A percentile compares a stretch with the other conserved stretches of the same genome.
Conservation (phyloP, 1,140 invertebrate species). For the Cyclargus thomasi region DNA sequence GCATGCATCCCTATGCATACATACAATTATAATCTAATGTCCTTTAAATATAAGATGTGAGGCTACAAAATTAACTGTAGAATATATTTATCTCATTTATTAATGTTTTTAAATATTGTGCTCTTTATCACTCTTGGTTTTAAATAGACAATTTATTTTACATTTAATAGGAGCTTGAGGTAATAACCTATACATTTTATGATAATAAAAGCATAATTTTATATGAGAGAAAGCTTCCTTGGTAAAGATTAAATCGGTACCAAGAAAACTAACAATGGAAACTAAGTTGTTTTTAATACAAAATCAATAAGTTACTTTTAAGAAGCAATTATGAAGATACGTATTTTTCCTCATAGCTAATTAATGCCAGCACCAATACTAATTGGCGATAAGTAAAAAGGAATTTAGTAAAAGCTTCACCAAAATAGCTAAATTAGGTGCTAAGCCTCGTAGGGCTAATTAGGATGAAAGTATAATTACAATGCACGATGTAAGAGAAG, state of each 20-base stretch:
- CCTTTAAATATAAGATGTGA: not conserved
- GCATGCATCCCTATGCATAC: slow-evolving; percentile 31
- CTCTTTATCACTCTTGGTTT: no score
- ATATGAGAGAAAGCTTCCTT: no score
- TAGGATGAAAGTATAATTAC: slow-evolving; percentile 7
- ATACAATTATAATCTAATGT: not conserved
- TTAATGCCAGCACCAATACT: no score
- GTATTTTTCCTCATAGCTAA: no score
- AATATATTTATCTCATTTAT: no score
- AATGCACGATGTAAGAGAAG: slow-evolving; percentile 3
- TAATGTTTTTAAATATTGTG: no score
- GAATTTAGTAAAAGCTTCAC: not conserved
- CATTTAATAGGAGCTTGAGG: no score
- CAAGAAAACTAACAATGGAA: not conserved
- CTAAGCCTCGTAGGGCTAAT: not conserved
- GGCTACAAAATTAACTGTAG: not conserved
- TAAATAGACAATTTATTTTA: no score
- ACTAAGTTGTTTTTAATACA: not conserved
- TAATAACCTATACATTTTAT: no score
- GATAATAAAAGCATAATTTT: no score
- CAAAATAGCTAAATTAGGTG: not conserved
- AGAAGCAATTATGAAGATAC: no score
- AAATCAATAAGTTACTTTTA: not conserved
- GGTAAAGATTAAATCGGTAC: not conserved
- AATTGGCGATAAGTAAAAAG: no score